Base-by-base conservation (phyloP, 2,888 invertebrate species). In the Axea sp. region DNA sequence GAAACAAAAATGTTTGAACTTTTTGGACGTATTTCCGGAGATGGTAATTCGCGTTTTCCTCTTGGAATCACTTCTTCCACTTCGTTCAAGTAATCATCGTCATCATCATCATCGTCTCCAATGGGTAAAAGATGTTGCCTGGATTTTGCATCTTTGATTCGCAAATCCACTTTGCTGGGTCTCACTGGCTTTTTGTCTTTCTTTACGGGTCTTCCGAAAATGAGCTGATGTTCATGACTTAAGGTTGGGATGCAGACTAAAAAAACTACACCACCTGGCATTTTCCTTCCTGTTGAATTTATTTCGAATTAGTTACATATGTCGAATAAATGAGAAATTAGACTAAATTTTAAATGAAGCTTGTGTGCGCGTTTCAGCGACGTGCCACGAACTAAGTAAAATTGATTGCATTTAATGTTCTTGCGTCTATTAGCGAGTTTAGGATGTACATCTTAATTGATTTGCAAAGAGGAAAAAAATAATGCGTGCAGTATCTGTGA, bases 181-280 rank as follows among this genome's bases (percentile, higher is more conserved):
- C 78, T 81, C 7, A 80, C 81, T 5, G 51, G 77, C 24, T 76
- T 81, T 19, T 78, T 82, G 0, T 78, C 35, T 3, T 71, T 68
- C 30, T 80, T 81, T 24, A 81, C 55, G 0, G 84, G 83, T 2
- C 79, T 55, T 1, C 91, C 91, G 71, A 90, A 90, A 51, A 89
- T 88, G 9, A 91, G 77, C 31, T 90, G 89, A 80, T 92, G 91
- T 85, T 93, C 93, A 80, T 91, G 91, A 82, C 91, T 92, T 57
- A 92, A 90, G 67, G 93, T 92, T 4, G 93, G 93, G 78, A 93
- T 91, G 81, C 91, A 92, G 68, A 93, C 90, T 60, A 93, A 84
- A 82, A 93, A 93, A 71, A 93, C 90, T 3, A 93, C 93, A 76
- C 93, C 92, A 1, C 84, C 85, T 0, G 86, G 83, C 85, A 87